Conservation (phyloP, 2,113 vertebrate species). For the Colinus virginianus region DNA sequence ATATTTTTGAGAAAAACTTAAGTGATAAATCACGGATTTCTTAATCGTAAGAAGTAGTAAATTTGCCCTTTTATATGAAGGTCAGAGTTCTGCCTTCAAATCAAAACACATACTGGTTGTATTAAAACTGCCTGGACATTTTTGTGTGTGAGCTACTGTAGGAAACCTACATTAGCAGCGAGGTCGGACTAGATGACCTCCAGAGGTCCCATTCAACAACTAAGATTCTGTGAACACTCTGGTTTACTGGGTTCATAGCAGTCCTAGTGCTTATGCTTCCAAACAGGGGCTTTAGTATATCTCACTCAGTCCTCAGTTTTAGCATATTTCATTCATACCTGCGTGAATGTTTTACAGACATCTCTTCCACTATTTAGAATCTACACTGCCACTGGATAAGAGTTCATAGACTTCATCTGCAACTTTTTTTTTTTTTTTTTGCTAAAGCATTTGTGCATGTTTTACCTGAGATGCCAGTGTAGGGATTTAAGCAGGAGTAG, state of each 20-base stretch:
- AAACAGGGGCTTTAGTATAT: not conserved
- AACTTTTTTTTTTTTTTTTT: not conserved
- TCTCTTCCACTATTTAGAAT: not conserved
- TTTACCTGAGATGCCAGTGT: not conserved
- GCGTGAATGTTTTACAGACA: not conserved
- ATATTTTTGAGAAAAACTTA: conserved; percentile 22
- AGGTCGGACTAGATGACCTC: no score
- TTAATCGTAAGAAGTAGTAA: conserved; percentile 15
- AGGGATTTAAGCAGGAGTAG: not conserved
- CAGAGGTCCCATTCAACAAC: no score
- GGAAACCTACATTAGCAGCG: no score
- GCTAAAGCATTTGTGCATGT: not conserved
- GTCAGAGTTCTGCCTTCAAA: conserved; percentile 21
- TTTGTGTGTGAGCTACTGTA: no score
- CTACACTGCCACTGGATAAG: not conserved
- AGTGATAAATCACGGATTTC: conserved; percentile 14
- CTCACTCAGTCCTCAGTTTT: no score
- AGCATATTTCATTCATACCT: no score
- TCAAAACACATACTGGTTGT: conserved; percentile 7
- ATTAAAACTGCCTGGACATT: not conserved
- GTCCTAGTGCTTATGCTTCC: not conserved
- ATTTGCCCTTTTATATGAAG: conserved; percentile 40
- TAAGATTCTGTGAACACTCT: not conserved
- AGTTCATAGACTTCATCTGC: not conserved
- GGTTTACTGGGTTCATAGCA: not conserved